Percentiles rank a stretch among this genome's conserved stretches.
Evolutionary conservation across 1,140 invertebrate species (phyloP).

Genomic region (Fopius arisanus): DNA sequence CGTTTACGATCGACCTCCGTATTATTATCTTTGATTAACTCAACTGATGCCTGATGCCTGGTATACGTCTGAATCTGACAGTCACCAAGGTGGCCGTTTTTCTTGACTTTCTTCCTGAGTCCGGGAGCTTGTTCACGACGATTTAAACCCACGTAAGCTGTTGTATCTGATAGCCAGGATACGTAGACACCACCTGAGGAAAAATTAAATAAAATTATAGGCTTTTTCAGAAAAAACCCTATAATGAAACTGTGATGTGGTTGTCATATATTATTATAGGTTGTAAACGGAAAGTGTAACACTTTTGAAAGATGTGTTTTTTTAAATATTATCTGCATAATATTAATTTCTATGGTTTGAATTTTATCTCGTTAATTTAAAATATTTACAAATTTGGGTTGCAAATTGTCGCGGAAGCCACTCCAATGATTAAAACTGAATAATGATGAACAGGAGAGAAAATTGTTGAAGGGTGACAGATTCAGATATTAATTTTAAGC

Average conservation of each 20-base stretch:
- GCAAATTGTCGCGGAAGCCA: too few species aligned
- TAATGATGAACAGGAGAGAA: too few species aligned
- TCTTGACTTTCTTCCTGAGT: constrained; percentile 39
- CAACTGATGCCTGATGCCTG: constrained; percentile 41
- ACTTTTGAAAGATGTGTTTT: not conserved
- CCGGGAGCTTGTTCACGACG: constrained; percentile 44
- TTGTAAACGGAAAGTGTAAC: not conserved
- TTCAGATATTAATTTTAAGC: too few species aligned
- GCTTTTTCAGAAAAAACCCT: too few species aligned
- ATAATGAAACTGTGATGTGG: not conserved
- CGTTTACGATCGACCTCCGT: constrained; percentile 39
- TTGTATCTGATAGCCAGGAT: constrained; percentile 55
- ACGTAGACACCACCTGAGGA: constrained; percentile 53
- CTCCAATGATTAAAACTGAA: too few species aligned
- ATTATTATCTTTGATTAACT: constrained; percentile 24
- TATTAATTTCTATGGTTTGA: too few species aligned
- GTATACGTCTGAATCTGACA: constrained; percentile 48
- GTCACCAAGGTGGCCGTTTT: constrained; percentile 30
- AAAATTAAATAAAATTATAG: constrained; percentile 19
- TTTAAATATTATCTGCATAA: too few species aligned
- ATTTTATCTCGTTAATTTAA: too few species aligned
- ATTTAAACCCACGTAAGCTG: constrained; percentile 54
- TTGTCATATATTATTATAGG: not conserved
- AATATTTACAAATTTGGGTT: too few species aligned
- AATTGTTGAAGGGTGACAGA: too few species aligned